Base-by-base conservation (phyloP, 1,140 invertebrate genomes). In the Drosophila santomea region DNA sequence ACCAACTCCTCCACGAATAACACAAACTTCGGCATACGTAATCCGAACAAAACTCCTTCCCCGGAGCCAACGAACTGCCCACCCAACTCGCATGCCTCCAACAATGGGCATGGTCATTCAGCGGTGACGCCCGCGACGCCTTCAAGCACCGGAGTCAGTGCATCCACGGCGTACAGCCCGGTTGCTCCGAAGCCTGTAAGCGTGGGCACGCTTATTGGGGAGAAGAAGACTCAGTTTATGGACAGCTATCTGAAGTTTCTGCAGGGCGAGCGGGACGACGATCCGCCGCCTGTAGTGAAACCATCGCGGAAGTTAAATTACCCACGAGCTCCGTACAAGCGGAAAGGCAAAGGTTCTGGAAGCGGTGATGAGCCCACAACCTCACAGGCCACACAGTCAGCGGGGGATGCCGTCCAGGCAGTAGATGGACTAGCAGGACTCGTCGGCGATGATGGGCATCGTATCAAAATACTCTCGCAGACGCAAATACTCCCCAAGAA, bases 191-290 rank as follows among this genome's bases (percentile, higher is more conserved):
- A 95, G 94, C 92, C 93, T 91, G 81, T 93, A 90, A 89, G 93
- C 92, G 79, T 93, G 93, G 66, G 93, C 93, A 76, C 95, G 93
- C 91, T 95, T 94, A 91, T 91, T 43, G 90, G 90, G 36, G 91
- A 95, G 94, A 76, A 92, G 75, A 95, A 95, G 77, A 94, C 95
- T 32, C 95, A 96, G 63, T 97, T 97, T 91, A 97, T 97, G 96
- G 96, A 95, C 76, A 97, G 96, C 92, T 97, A 96, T 93, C 93
- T 97, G 43, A 97, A 96, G 90, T 97, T 97, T 92, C 93, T 97
- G 76, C 96, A 97, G 93, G 96, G 96, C 51, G 96, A 97, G 83
- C 94, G 95, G 32, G 96, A 97, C 58, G 95, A 95, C 38, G 96
- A 96, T 76, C 95, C 96, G n/a, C 95, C 96, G 36, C 95, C 96